These are phyloP conservation scores for cattle (Bos taurus) DNA, from an alignment of 2,113 vertebrate genomes.

Conservation along the genomic window ARS-UCD2.0 NC_037356.1:46932001-46932500, in stretches of 20 bases:
- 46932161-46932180: neutral
- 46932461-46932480: neutral
- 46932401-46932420: rapidly evolving
- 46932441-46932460: neutral
- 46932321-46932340: neutral
- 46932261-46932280: neutral
- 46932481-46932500: neutral
- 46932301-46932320: neutral
- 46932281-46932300: neutral
- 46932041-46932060: neutral
- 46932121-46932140: neutral
- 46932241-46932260: neutral
- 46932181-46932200: neutral
- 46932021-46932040: neutral
- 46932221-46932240: neutral
- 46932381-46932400: rapidly evolving
- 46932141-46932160: neutral
- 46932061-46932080: neutral
- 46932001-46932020: neutral
- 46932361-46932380: too few relatives aligned
- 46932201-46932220: neutral
- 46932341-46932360: neutral
- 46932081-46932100: neutral
- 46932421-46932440: rapidly evolving
- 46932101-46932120: neutral